Conservation (phyloP, 2,888 invertebrate species). For the Heliconius sara region DNA sequence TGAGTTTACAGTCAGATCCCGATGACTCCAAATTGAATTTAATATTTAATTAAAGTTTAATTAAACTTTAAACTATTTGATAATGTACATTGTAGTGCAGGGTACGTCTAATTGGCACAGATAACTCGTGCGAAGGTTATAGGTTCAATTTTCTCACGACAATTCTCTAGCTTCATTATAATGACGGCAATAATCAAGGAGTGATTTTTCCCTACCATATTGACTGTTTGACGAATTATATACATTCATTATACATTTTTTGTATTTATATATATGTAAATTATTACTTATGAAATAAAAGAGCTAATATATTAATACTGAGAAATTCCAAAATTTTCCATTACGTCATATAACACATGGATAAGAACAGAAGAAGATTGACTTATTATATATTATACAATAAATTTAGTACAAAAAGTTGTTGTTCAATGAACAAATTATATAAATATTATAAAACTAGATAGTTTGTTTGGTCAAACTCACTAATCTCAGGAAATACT, state of each 20-base stretch:
- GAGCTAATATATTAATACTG: too few relatives aligned
- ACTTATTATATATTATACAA: neutral
- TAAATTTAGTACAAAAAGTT: neutral
- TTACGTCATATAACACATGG: too few relatives aligned
- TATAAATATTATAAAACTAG: neutral
- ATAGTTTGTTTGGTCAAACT: neutral
- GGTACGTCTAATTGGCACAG: slow-evolving; percentile 2
- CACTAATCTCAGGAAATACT: neutral
- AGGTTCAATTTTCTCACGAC: slow-evolving; percentile 15
- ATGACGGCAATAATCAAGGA: neutral
- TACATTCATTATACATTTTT: neutral
- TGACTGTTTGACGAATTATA: neutral
- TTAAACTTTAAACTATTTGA: neutral
- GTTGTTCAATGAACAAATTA: neutral
- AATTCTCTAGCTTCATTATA: neutral
- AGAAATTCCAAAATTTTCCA: too few relatives aligned
- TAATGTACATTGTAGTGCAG: neutral
- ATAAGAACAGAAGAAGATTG: too few relatives aligned
- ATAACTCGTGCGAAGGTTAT: slow-evolving; percentile 15
- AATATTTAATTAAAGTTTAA: neutral
- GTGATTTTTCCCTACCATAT: neutral
- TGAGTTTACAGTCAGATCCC: neutral
- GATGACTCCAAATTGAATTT: neutral
- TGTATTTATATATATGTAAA: neutral
- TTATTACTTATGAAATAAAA: neutral